Conservation (phyloP, 2,113 vertebrate species). For the Dasyprocta punctata region DNA sequence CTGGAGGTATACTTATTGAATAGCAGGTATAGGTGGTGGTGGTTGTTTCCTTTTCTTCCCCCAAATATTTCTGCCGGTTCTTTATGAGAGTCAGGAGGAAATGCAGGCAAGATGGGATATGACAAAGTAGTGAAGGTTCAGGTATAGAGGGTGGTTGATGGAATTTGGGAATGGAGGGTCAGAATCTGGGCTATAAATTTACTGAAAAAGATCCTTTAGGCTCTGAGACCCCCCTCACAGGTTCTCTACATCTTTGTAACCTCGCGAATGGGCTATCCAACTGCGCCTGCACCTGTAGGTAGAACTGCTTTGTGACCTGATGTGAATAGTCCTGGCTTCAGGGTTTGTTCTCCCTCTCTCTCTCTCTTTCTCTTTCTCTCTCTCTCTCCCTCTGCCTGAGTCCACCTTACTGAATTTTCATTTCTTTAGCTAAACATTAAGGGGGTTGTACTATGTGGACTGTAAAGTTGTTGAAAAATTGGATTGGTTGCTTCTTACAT, state of each 20-base stretch:
- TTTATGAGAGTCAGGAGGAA: not conserved
- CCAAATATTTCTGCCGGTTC: not conserved
- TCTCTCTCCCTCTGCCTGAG: not conserved
- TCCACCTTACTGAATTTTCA: not conserved
- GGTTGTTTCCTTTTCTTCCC: too few relatives aligned
- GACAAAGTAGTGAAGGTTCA: not conserved
- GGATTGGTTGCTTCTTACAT: not conserved
- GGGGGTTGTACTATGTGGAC: not conserved
- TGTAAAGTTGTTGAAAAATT: not conserved
- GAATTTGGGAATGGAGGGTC: not conserved
- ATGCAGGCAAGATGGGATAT: not conserved
- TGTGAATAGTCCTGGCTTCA: not conserved
- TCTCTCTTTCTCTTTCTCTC: too few relatives aligned
- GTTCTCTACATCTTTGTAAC: not conserved
- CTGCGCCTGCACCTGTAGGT: not conserved
- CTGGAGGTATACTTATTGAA: not conserved
- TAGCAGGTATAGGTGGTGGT: not conserved
- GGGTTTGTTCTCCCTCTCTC: not conserved
- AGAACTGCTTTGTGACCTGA: not conserved
- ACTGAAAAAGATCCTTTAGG: not conserved
- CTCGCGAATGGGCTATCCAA: not conserved
- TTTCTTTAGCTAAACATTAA: not conserved
- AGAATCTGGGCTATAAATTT: not conserved
- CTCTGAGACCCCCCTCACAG: not conserved
- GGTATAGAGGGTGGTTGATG: not conserved